Evolutionary conservation across 2,797 vertebrate genomes (phyloP), one percentile per base, ranked within the genome.

Genomic region (Petrocephalus sullivani): DNA sequence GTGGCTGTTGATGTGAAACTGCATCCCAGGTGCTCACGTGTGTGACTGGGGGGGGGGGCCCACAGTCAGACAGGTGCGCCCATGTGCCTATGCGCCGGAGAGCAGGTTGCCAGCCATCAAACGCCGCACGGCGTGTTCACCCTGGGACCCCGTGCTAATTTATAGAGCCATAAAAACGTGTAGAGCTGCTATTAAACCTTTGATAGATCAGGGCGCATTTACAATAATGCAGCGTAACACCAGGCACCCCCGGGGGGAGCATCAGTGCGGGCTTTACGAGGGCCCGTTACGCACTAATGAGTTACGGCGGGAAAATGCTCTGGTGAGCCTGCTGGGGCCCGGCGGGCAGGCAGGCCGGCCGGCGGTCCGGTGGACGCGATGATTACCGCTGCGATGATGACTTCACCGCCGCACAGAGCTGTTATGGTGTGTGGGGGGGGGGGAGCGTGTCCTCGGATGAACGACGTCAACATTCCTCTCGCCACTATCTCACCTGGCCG

Each of bases 231-330:
- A 88, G 88, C n/a, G 84, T 92, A 92, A 92, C 91, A 90, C 67
- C 89, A 90, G 78, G 88, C 53, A 88, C 75, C 91, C 91, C 87
- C 81, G 82, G 87, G 89, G 90, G 91, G 87, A 91, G 88, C 58
- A 91, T 91, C 89, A 88, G 89, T 90, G 87, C 90, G 78, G 90
- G 90, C 89, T 92, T 93, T 93, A 92, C 88, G 81, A 91, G 90
- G 78, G 89, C 90, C 90, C 91, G 90, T 90, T 64, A 88, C 16
- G 85, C 67, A 85, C 75, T 91, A 90, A 90, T 87, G 82, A 85
- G 33, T 90, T 88, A 89, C 16, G 12, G 56, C 57, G 71, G 75
- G 10, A 57, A 58, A 54, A 46, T 37, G 23, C 4, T 6, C 83
- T 56, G 53, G 51, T 54, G 51, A 85, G 23, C 33, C 86, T 75